Base-by-base conservation (phyloP, 2,113 vertebrate genomes). In the Strix uralensis region DNA sequence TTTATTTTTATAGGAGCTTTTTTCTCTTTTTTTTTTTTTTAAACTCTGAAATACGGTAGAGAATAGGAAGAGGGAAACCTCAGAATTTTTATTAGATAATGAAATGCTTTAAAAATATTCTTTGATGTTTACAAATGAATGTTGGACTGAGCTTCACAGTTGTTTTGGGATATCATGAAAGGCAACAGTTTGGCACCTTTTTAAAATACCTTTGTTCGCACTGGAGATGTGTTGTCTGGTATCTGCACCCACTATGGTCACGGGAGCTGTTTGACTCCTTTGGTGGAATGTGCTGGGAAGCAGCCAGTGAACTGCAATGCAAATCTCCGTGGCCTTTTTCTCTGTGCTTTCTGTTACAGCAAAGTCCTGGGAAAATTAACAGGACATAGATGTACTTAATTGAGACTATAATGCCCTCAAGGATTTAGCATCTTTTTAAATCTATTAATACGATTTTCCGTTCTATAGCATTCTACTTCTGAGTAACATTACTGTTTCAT, bases 1-100 rank as follows among this genome's bases (percentile, higher is more conserved):
- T 94, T 92, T 92, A 67, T 84, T 95, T 96, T 94, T 84, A 86
- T 87, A 92, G 72, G 17, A 88, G 16, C 15, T 17, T 69, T 85
- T 82, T 57, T 34, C 10, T 25, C 5, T 25, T 3, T 69, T 19
- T 42, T 6, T 58, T 62, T 32, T 22, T 29, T 58, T 44, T 34
- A 11, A 70, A 55, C 25, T 78, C 44, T 61, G 77, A 88, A 87
- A 74, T 84, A 58, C 2, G 15, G 25, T 82, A 58, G 22, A 81
- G 47, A 91, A 54, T 59, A 67, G 63, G 67, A 85, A 81, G 72
- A 77, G 34, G 44, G 27, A 79, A 85, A 61, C 16, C 7, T 77
- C 46, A 7, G 11, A 79, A 63, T 81, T 91, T 84, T 81, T 89
- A 58, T 58, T 87, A 82, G 66, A 51, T 88, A 91, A 75, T 58